Evolutionary conservation across 1,140 invertebrate species (phyloP).

Genomic region (Spodoptera litura): DNA sequence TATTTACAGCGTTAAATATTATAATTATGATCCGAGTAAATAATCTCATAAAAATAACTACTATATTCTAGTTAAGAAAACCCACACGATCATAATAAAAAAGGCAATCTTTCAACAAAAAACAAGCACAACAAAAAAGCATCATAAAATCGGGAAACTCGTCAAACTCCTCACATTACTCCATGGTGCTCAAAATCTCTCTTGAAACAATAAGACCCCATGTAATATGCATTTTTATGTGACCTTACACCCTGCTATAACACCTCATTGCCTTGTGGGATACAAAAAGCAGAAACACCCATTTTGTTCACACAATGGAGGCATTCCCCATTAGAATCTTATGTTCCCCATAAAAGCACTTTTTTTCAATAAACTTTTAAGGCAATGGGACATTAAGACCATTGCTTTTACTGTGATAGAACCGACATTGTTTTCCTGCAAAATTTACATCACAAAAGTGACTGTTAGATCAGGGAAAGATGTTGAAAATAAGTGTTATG

Average conservation of each 20-base stretch:
- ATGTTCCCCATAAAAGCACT: conserved; percentile 4
- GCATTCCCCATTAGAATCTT: background rate
- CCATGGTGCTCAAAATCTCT: no score
- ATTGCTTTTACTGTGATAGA: background rate
- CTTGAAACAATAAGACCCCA: background rate
- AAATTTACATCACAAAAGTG: background rate
- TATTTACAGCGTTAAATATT: no score
- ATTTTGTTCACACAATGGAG: conserved; percentile 1
- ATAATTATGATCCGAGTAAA: no score
- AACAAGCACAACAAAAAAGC: no score
- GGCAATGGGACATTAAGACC: background rate
- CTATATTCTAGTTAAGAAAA: no score
- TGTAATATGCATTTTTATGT: background rate
- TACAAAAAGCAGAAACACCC: background rate
- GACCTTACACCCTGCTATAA: background rate
- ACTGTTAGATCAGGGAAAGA: background rate
- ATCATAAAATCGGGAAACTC: no score
- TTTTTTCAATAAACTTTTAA: background rate
- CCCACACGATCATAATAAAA: no score
- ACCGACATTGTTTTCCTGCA: background rate
- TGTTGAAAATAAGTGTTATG: no score
- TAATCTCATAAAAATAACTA: no score
- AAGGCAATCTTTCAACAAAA: no score
- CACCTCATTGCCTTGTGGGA: background rate
- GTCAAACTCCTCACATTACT: no score